These are phyloP conservation scores for Pan paniscus DNA, from an alignment of 2,113 vertebrate species.

Conservation along the genomic window DNA sequence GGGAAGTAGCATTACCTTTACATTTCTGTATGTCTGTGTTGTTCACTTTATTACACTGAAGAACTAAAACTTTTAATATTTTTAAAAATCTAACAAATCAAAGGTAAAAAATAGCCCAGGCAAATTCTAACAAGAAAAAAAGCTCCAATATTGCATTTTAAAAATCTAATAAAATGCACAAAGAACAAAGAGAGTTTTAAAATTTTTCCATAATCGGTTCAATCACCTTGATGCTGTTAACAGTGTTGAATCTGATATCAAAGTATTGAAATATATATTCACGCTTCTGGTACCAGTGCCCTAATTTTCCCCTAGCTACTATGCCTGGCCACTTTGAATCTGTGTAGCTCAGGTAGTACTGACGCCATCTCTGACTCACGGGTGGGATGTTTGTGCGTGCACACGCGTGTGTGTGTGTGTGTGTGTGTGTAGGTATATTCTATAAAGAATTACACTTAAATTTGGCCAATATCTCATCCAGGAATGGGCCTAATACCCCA, in stretches of 20 bases:
- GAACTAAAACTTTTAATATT: background rate
- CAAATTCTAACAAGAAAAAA: background rate
- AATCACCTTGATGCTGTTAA: background rate
- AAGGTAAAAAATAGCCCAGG: background rate
- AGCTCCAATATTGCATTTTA: background rate
- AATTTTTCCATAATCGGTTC: background rate
- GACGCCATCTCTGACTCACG: background rate
- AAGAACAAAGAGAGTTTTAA: background rate
- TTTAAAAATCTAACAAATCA: background rate
- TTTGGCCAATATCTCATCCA: background rate
- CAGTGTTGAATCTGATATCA: background rate
- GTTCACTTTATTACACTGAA: background rate
- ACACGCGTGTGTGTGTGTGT: accelerated
- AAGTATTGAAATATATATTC: background rate
- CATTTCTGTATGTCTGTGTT: background rate
- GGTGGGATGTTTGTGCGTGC: background rate
- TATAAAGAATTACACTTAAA: background rate
- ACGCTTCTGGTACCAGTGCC: background rate
- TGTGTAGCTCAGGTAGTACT: background rate
- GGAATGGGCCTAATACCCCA: background rate
- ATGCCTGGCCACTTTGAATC: background rate
- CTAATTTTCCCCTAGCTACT: background rate
- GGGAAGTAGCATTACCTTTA: background rate
- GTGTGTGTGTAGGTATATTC: background rate
- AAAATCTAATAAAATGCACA: background rate